phyloP scores from a whole-genome alignment of 2,888 invertebrate genomes.

The Cheilosia vulpina region DNA sequence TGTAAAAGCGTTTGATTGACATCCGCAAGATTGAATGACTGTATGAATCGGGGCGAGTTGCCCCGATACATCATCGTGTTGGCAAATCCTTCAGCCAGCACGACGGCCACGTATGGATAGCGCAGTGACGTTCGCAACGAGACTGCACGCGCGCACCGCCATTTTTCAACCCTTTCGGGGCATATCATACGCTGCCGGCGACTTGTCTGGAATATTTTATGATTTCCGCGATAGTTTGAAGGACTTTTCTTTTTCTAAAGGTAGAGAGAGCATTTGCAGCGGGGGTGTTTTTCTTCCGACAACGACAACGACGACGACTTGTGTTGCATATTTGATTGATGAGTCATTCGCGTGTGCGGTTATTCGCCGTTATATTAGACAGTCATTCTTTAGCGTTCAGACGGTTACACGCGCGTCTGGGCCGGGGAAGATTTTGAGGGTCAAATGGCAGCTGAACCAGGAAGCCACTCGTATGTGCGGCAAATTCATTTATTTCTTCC shows the following conservation, averaged over 20 bases:
- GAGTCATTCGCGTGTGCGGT: slow-evolving; percentile 71
- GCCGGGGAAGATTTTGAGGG: slow-evolving; percentile 54
- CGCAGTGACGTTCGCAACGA: slow-evolving; percentile 47
- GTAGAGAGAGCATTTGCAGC: not conserved
- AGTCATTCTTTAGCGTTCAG: slow-evolving; percentile 54
- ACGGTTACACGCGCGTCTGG: slow-evolving; percentile 48
- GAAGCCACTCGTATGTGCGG: slow-evolving; percentile 12
- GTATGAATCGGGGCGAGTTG: slow-evolving; percentile 41
- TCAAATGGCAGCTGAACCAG: slow-evolving; percentile 44
- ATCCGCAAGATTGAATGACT: slow-evolving; percentile 71
- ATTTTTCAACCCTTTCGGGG: slow-evolving; percentile 54
- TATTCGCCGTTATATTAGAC: slow-evolving; percentile 53
- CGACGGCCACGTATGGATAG: slow-evolving; percentile 66
- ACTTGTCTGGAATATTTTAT: slow-evolving; percentile 74
- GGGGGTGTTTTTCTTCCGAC: slow-evolving; percentile 29
- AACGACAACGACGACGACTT: slow-evolving; percentile 54
- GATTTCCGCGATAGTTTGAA: slow-evolving; percentile 58
- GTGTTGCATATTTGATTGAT: slow-evolving; percentile 74
- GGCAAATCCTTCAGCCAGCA: slow-evolving; percentile 68
- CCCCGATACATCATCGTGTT: slow-evolving; percentile 69
- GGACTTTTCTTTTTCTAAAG: slow-evolving; percentile 34
- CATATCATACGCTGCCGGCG: slow-evolving; percentile 57
- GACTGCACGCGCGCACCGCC: slow-evolving; percentile 45
- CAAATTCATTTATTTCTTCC: slow-evolving; percentile 8
- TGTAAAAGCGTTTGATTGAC: slow-evolving; percentile 72